Conservation (phyloP, 2,113 vertebrate species). For the Actenoides lindsayi region DNA sequence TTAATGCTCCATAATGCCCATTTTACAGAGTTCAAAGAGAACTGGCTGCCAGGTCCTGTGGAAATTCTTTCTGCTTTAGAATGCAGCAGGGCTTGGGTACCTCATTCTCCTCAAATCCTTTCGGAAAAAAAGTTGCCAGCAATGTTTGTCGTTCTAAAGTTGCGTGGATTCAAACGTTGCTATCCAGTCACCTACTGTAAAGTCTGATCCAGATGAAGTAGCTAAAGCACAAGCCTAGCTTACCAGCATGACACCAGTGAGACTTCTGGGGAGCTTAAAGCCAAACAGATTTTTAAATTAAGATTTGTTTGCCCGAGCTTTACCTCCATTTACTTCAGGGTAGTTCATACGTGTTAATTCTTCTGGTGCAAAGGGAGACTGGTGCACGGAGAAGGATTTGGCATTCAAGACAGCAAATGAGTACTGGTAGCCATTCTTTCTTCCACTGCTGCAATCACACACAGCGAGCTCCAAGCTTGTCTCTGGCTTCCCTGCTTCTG, state of each 20-base stretch:
- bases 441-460: neutral
- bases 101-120: neutral
- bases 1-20: neutral
- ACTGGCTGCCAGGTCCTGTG: neutral
- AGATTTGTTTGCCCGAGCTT: neutral
- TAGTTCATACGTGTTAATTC: neutral
- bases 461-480: neutral
- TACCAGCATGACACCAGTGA: neutral
- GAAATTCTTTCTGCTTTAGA: neutral
- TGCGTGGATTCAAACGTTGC: neutral
- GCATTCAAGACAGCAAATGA: neutral
- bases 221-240: neutral
- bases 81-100: neutral
- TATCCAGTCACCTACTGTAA: neutral
- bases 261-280: neutral
- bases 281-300: neutral
- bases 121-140: neutral
- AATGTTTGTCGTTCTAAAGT: neutral
- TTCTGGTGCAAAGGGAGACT: neutral
- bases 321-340: neutral
- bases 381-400: neutral
- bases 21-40: neutral
- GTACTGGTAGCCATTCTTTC: neutral
- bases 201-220: neutral
- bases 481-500: neutral